A percentile compares a stretch with the other conserved stretches of the same genome.
These are phyloP conservation scores for Drosophila tani DNA, from an alignment of 1,140 invertebrate species.

Conservation along the genomic window DNA sequence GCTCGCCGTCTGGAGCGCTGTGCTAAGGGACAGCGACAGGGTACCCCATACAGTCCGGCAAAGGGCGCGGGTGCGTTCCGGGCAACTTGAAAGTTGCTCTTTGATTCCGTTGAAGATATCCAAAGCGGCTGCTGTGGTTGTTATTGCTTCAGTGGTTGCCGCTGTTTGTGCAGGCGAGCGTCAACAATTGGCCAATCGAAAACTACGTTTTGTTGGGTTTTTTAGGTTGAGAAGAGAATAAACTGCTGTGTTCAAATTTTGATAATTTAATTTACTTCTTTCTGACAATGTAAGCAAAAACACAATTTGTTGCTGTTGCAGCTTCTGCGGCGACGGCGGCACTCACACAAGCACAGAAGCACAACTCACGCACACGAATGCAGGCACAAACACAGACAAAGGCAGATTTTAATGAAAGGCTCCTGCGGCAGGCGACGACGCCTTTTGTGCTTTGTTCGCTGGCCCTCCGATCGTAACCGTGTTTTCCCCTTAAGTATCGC, in stretches of 20 bases:
- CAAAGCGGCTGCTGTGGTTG: constrained; percentile 66
- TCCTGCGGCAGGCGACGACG: constrained; percentile 62
- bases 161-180: constrained; percentile 21
- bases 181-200: constrained; percentile 50
- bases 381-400: constrained; percentile 67
- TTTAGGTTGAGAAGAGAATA: constrained; percentile 28
- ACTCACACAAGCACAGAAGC: constrained; percentile 32
- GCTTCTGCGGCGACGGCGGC: constrained; percentile 32
- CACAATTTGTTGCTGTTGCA: constrained; percentile 36
- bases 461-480: neutral
- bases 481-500: constrained; percentile 17
- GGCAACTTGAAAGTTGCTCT: constrained; percentile 85
- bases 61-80: constrained; percentile 77
- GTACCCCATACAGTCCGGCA: constrained; percentile 84
- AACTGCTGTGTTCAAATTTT: constrained; percentile 64
- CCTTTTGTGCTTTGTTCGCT: constrained; percentile 37
- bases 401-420: constrained; percentile 70
- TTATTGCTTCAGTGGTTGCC: constrained; percentile 6
- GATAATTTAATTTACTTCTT: constrained; percentile 35
- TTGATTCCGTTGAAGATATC: constrained; percentile 82
- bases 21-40: constrained; percentile 80
- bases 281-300: constrained; percentile 74
- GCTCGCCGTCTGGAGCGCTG: constrained; percentile 71
- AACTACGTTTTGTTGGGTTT: constrained; percentile 12
- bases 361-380: constrained; percentile 42